Percentiles rank a stretch among this genome's conserved stretches.
Evolutionary conservation across 1,140 invertebrate species (phyloP).

Genomic region (Adelges cooleyi): DNA sequence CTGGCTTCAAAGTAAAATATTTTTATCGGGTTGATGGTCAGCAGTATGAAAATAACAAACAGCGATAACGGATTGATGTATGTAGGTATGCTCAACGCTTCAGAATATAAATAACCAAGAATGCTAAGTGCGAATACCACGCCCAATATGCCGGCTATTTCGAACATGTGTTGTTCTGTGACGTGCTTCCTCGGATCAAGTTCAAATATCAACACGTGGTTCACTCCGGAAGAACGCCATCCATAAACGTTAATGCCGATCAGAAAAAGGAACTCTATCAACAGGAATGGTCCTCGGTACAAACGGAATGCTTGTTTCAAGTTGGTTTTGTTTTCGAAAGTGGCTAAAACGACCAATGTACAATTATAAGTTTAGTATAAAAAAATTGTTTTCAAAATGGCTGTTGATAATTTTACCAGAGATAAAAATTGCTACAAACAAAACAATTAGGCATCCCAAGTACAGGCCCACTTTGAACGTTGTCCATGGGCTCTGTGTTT

Average conservation of each 20-base stretch:
- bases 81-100: slow-evolving; percentile 58
- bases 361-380: neutral
- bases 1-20: slow-evolving; percentile 66
- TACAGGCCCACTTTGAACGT: slow-evolving; percentile 76
- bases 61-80: slow-evolving; percentile 65
- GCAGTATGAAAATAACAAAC: slow-evolving; percentile 54
- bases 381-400: neutral
- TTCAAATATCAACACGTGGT: slow-evolving; percentile 89
- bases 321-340: slow-evolving; percentile 36
- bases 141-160: slow-evolving; percentile 72
- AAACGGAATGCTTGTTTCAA: slow-evolving; percentile 50
- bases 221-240: slow-evolving; percentile 79
- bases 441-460: slow-evolving; percentile 67
- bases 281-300: slow-evolving; percentile 69
- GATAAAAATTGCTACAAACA: slow-evolving; percentile 58
- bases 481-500: slow-evolving; percentile 69
- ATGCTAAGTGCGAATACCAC: slow-evolving; percentile 69
- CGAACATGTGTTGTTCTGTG: slow-evolving; percentile 73
- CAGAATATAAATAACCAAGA: slow-evolving; percentile 55
- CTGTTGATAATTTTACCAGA: slow-evolving; percentile 39
- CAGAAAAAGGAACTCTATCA: slow-evolving; percentile 73
- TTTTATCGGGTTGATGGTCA: slow-evolving; percentile 68
- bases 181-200: slow-evolving; percentile 78
- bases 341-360: slow-evolving; percentile 2
- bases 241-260: slow-evolving; percentile 82